These are phyloP conservation scores for Alloscopus bannaensis DNA, from an alignment of 2,888 invertebrate species.

Conservation along the genomic window DNA sequence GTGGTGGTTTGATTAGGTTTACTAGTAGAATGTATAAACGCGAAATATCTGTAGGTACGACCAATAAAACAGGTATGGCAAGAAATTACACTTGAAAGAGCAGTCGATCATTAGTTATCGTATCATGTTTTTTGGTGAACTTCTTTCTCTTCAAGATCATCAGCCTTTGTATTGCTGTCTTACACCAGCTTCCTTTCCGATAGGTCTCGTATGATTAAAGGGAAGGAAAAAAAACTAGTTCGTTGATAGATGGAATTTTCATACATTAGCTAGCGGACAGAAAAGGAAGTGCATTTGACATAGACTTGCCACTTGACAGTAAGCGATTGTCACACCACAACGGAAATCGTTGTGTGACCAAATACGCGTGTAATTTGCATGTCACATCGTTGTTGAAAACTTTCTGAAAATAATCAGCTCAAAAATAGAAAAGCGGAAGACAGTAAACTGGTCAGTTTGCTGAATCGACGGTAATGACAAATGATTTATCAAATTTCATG, in stretches of 20 bases:
- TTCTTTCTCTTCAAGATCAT: not conserved
- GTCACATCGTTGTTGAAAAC: not conserved
- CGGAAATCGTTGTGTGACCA: not conserved
- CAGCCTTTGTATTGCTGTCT: not conserved
- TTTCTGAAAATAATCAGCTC: not conserved
- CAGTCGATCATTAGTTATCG: conserved; percentile 11
- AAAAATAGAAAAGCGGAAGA: not conserved
- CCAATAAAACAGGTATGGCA: conserved; percentile 21
- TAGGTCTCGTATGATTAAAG: not conserved
- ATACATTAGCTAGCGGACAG: not conserved
- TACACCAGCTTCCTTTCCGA: not conserved
- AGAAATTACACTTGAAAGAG: not conserved
- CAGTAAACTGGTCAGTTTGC: not conserved
- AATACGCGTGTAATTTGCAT: not conserved
- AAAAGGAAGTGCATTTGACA: no score
- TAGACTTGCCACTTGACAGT: no score
- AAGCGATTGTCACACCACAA: no score
- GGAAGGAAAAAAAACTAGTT: not conserved
- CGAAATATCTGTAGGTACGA: not conserved
- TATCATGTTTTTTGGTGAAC: not conserved
- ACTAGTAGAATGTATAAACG: not conserved
- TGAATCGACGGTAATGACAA: no score
- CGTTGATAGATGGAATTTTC: not conserved
- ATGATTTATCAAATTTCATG: no score
- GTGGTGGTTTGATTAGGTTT: not conserved